Evolutionary conservation across 2,113 vertebrate species (phyloP), one percentile per base, ranked within the genome.

Genomic region (Cinclus mexicanus): DNA sequence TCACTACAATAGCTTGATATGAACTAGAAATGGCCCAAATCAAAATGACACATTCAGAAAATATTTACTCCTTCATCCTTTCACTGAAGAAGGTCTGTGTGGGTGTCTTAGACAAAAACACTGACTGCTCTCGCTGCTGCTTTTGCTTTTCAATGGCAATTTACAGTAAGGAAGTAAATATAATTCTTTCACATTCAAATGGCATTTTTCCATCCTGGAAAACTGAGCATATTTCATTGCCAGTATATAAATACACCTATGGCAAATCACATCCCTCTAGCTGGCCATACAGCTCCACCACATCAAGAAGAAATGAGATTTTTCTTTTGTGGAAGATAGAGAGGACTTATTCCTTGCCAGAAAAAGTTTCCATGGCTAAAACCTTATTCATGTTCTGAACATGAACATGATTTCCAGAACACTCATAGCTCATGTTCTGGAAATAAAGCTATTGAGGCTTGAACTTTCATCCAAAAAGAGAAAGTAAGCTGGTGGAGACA

Each of bases 11-110:
- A 83, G 22, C n/a, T 50, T 44, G 37, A 64, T 77, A 80, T 14
- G 39, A 84, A 79, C 20, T 63, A 68, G 47, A 91, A 93, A 79
- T 33, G 14, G 70, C 72, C 57, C 70, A 87, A 72, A 85, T 71
- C 41, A 85, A 95, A 89, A 60, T 82, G 24, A 78, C n/a, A 41
- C 41, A 64, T 81, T 89, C 31, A 44, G 61, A 91, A 93, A 82
- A 60, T 37, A 76, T 89, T 84, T 94, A 28, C 7, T 84, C 21
- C 28, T 82, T 75, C 47, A 57, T 88, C 11, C 13, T 89, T 86
- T 81, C 46, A 69, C 59, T 92, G 37, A 57, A 91, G 71, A 78
- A 84, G 37, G 52, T 72, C 74, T 90, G 78, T 72, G 82, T 59
- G 93, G 71, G 79, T 90, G 71, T 83, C 20, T 12, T 31, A 90